Evolutionary conservation across 2,888 invertebrate species (phyloP).

Genomic region (Mesochorus sp.): DNA sequence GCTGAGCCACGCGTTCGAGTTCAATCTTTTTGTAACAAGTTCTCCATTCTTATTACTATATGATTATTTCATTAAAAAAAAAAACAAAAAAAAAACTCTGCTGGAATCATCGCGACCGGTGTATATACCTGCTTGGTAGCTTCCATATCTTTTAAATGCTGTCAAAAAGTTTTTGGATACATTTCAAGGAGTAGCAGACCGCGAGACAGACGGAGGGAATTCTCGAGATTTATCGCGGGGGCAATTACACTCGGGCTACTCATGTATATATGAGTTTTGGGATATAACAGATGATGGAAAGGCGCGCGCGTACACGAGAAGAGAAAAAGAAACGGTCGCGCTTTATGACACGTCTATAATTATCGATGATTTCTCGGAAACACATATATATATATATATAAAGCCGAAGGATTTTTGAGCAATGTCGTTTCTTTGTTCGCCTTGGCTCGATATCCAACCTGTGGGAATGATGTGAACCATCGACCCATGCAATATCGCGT

Average conservation of each 20-base stretch:
- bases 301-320: too few species aligned
- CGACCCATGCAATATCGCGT: slow-evolving; percentile 47
- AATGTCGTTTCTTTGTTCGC: slow-evolving; percentile 60
- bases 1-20: slow-evolving; percentile 18
- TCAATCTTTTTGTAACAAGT: slow-evolving; percentile 39
- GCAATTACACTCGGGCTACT: slow-evolving; percentile 54
- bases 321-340: slow-evolving; percentile 40
- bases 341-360: slow-evolving; percentile 65
- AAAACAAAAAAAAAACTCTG: too few species aligned
- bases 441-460: background rate
- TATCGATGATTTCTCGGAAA: slow-evolving; percentile 66
- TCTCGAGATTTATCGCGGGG: slow-evolving; percentile 59
- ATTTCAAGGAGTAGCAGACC: slow-evolving; percentile 41
- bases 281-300: slow-evolving; percentile 29
- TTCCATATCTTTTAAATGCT: slow-evolving; percentile 28
- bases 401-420: slow-evolving; percentile 48
- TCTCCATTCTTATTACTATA: slow-evolving; percentile 32
- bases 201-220: slow-evolving; percentile 29
- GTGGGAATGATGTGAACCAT: slow-evolving; percentile 22
- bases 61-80: slow-evolving; percentile 49
- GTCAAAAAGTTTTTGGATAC: slow-evolving; percentile 28
- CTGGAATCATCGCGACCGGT: too few species aligned
- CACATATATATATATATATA: too few species aligned
- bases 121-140: slow-evolving; percentile 29
- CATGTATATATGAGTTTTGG: slow-evolving; percentile 26